phyloP scores from a whole-genome alignment of 2,797 vertebrate genomes.

The Margarornis squamiger region DNA sequence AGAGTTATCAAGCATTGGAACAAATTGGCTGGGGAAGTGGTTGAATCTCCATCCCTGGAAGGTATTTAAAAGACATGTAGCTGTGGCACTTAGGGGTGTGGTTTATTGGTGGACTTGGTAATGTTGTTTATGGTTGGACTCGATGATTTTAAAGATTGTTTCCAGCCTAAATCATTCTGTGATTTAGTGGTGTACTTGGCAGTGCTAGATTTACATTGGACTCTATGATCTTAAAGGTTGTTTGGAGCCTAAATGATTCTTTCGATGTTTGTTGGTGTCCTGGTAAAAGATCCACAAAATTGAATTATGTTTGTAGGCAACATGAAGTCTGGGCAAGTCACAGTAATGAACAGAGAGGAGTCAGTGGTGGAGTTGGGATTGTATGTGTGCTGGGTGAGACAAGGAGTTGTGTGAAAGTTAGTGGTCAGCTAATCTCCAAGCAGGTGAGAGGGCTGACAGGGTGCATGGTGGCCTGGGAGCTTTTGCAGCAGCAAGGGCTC shows the following conservation, averaged over 20 bases:
- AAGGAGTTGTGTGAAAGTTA: background rate
- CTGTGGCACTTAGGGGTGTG: background rate
- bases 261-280: background rate
- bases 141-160: background rate
- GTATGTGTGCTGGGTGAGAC: rapidly evolving
- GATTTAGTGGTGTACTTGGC: background rate
- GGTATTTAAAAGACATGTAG: background rate
- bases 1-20: background rate
- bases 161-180: background rate
- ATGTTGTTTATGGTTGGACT: background rate
- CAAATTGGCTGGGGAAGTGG: background rate
- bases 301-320: background rate
- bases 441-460: background rate
- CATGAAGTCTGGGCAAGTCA: background rate
- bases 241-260: background rate
- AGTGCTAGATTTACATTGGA: background rate
- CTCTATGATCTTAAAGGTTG: background rate
- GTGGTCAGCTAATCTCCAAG: rapidly evolving
- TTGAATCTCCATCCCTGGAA: background rate
- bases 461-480: background rate
- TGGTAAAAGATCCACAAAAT: background rate
- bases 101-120: background rate
- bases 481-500: background rate
- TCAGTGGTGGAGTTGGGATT: background rate
- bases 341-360: background rate